Conservation (phyloP, 2,113 vertebrate genomes). For the Gallinago media region DNA sequence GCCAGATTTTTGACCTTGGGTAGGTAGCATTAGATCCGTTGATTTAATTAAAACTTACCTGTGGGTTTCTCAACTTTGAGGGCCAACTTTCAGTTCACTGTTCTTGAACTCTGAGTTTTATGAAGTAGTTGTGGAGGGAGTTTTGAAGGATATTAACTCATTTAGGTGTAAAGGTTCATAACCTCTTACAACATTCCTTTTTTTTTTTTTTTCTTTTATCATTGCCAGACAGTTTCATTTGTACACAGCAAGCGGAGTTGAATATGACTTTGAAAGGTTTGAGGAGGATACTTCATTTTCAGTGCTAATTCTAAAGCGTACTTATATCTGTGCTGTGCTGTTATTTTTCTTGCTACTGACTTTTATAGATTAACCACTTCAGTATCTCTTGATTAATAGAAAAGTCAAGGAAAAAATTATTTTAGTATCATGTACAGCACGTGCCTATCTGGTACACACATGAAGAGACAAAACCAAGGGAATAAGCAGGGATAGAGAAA, state of each 20-base stretch:
- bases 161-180: neutral
- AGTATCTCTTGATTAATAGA: neutral
- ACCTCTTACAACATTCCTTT: neutral
- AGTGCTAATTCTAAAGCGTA: neutral
- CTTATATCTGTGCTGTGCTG: neutral
- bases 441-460: neutral
- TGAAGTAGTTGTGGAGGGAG: neutral
- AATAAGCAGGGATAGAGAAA: neutral
- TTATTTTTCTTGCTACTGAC: neutral
- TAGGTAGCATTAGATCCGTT: neutral
- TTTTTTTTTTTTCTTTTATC: neutral
- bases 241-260: neutral
- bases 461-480: neutral
- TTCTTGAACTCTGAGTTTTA: neutral
- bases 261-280: neutral
- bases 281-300: neutral
- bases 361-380: neutral
- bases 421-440: rapidly evolving
- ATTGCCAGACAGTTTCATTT: neutral
- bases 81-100: neutral
- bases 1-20: neutral
- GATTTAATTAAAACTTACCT: slow-evolving; percentile 23
- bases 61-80: neutral
- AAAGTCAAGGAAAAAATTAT: neutral
- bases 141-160: neutral